phyloP scores from a whole-genome alignment of 2,797 vertebrate genomes.

The Diplodus puntazzo region DNA sequence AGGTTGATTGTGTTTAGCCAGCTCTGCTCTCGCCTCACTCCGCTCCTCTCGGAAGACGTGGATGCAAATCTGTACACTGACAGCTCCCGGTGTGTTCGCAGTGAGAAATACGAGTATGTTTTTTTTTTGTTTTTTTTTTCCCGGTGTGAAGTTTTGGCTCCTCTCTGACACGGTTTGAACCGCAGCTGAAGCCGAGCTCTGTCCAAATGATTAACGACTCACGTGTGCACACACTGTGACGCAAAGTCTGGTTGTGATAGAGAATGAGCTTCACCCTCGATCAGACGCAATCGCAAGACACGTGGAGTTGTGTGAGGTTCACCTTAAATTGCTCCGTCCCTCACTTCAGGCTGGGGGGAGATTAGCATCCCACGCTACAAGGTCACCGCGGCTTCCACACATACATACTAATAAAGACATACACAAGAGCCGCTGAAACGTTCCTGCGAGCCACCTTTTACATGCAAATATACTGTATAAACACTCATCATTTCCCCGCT shows the following conservation, averaged over 20 bases:
- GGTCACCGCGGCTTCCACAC: slow-evolving; percentile 34
- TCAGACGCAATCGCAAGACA: slow-evolving; percentile 49
- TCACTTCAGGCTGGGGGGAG: slow-evolving; percentile 1
- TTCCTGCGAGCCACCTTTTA: slow-evolving; percentile 26
- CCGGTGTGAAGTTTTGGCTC: slow-evolving; percentile 50
- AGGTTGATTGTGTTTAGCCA: slow-evolving; percentile 39
- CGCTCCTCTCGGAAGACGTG: slow-evolving; percentile 2
- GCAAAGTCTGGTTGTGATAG: slow-evolving; percentile 21
- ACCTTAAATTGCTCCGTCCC: slow-evolving; percentile 42
- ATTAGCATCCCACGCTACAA: slow-evolving; percentile 37
- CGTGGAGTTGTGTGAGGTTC: slow-evolving; percentile 53
- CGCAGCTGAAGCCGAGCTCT: slow-evolving; percentile 54
- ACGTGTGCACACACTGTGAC: slow-evolving; percentile 1
- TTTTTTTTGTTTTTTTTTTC: background rate
- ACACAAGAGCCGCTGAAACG: background rate
- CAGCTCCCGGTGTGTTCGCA: slow-evolving; percentile 32
- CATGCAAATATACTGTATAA: slow-evolving; percentile 51
- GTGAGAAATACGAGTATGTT: slow-evolving; percentile 35
- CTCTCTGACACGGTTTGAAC: slow-evolving; percentile 55
- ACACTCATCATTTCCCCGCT: slow-evolving; percentile 15
- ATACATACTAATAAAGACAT: slow-evolving; percentile 32
- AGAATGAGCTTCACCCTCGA: slow-evolving; percentile 35
- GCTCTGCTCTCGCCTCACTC: slow-evolving; percentile 30
- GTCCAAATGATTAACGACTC: slow-evolving; percentile 74
- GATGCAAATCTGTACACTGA: slow-evolving; percentile 50